Percentiles rank a stretch among this genome's conserved stretches.
Conservation (phyloP, 2,888 invertebrate species). For the Chrysotoxum bicinctum region DNA sequence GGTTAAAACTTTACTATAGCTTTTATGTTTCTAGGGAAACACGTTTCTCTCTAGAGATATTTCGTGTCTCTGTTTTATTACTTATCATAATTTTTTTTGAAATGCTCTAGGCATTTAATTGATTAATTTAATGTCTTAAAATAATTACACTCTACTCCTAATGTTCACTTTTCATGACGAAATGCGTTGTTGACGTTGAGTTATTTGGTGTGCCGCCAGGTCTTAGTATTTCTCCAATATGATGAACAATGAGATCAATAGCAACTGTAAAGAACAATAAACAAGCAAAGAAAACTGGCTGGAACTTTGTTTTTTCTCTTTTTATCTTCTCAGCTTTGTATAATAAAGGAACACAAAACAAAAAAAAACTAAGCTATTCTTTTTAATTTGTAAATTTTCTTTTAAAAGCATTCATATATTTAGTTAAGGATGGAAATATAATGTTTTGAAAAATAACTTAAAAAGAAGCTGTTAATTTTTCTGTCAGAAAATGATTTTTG, state of each 20-base stretch:
- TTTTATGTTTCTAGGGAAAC: not conserved
- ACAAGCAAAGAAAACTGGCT: slow-evolving; percentile 75
- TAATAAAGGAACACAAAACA: slow-evolving; percentile 3
- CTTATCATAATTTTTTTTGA: slow-evolving; percentile 9
- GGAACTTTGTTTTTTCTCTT: slow-evolving; percentile 68
- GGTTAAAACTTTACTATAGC: not conserved
- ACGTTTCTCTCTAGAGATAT: not conserved
- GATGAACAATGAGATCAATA: slow-evolving; percentile 99
- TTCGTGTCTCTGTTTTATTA: slow-evolving; percentile 3
- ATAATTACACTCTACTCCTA: slow-evolving; percentile 34
- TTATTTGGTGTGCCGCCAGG: slow-evolving; percentile 83
- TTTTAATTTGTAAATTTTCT: slow-evolving; percentile 30
- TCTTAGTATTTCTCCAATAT: slow-evolving; percentile 97
- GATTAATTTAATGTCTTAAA: slow-evolving; percentile 8
- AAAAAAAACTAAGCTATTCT: slow-evolving; percentile 28
- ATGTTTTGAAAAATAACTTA: slow-evolving; percentile 34
- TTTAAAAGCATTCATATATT: slow-evolving; percentile 8
- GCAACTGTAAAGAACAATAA: slow-evolving; percentile 93
- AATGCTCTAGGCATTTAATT: slow-evolving; percentile 4
- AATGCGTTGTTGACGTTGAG: slow-evolving; percentile 81
- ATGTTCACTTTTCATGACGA: slow-evolving; percentile 73
- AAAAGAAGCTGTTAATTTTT: slow-evolving; percentile 60
- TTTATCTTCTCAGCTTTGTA: slow-evolving; percentile 64
- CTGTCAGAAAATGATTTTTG: not conserved
- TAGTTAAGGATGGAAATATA: slow-evolving; percentile 60